Base-by-base conservation (phyloP, 2,113 vertebrate species). In the Ancistrus triradiatus region DNA sequence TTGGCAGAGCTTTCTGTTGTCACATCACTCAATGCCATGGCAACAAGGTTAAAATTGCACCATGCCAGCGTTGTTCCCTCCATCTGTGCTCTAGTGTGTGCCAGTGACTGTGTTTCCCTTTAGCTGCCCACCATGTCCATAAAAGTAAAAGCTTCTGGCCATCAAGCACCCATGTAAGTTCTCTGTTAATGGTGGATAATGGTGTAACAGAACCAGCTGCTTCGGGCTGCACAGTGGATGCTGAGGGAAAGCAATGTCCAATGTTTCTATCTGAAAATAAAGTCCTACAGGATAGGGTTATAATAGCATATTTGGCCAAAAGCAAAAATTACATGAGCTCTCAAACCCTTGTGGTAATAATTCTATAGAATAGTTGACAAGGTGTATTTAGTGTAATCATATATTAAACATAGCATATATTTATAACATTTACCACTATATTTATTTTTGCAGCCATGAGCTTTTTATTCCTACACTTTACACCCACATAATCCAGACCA, bases 71-170 rank as follows among this genome's bases (percentile, higher is more conserved):
- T n/a, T 49, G 11, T 68, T n/a, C 49, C 48, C 48, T 14, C 37
- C 52, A 42, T 15, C 52, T 58, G 22, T 55, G 24, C 66, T 59
- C 53, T 28, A 15, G 42, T 53, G 59, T 59, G 68, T 71, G 68
- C 63, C 59, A 63, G 53, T 60, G 47, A 63, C 60, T 47, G 37
- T 14, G 47, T 46, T 62, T 35, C 61, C 59, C 42, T 19, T 35
- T 63, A 61, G 70, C 50, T 68, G 74, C 21, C 74, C 43, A 24
- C 64, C 59, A 70, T 42, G 38, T 38, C 67, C 51, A 77, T 73
- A 64, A 71, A 70, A 63, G 74, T 67, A 67, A 62, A 70, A 67
- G 33, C 50, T 47, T n/a, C n/a, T 51, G 62, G 55, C 22, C 51
- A 68, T 55, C 51, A 55, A 66, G 35, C 57, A 69, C 48, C 53